Conservation (phyloP, 37 sponge, comb jelly and placozoan genomes). For the Sycon ciliatum region DNA sequence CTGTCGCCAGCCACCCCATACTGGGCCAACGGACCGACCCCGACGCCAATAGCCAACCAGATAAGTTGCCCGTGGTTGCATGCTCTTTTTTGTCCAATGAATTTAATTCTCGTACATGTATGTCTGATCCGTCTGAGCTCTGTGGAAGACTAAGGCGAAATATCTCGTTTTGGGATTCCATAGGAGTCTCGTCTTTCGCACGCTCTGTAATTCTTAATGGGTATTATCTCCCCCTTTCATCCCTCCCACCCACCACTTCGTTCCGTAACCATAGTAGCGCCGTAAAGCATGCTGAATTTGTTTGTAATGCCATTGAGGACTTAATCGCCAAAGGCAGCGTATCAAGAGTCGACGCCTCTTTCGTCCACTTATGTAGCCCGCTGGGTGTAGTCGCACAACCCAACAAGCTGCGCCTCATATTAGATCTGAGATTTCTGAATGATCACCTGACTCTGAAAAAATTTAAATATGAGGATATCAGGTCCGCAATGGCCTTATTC, state of each 20-base stretch:
- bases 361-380: slow-evolving; percentile 28
- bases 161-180: too few species aligned
- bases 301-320: not conserved
- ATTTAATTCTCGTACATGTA: not conserved
- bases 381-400: slow-evolving; percentile 14
- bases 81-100: too few species aligned
- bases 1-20: too few species aligned
- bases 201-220: not conserved
- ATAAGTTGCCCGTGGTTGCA: too few species aligned
- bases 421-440: slow-evolving; percentile 21
- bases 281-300: slow-evolving; percentile 10
- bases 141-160: too few species aligned
- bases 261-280: slow-evolving; percentile 1
- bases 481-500: slow-evolving; percentile 9
- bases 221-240: slow-evolving; percentile 13
- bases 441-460: slow-evolving; percentile 15
- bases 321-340: not conserved
- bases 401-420: slow-evolving; percentile 20
- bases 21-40: not conserved
- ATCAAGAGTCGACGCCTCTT: not conserved
- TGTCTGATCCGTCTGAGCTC: not conserved
- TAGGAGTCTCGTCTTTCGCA: not conserved
- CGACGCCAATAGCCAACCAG: not conserved
- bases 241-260: not conserved
- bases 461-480: slow-evolving; percentile 34